These are phyloP conservation scores for Drosophila multiciliata DNA, from an alignment of 2,888 invertebrate genomes.

Conservation along the genomic window DNA sequence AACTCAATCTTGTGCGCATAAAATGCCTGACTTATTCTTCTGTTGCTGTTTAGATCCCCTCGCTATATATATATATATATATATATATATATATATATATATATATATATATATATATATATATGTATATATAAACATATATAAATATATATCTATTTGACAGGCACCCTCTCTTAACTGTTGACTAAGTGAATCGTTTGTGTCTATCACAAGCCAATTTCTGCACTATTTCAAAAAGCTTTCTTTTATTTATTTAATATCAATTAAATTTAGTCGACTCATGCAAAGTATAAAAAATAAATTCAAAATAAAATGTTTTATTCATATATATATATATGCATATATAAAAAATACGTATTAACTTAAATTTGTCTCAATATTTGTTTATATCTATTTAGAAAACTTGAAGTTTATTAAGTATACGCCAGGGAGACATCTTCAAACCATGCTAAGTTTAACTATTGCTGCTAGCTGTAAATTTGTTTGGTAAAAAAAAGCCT, in stretches of 20 bases:
- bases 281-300: neutral
- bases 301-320: neutral
- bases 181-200: constrained; percentile 22
- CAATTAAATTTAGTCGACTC: neutral
- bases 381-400: neutral
- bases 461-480: constrained; percentile 1
- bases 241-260: neutral
- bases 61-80: neutral
- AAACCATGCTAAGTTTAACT: neutral
- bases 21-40: constrained; percentile 45
- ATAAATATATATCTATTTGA: neutral
- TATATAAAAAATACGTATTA: neutral
- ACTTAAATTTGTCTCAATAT: neutral
- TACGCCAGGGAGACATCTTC: neutral
- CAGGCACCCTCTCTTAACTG: constrained; percentile 1
- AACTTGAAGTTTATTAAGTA: neutral
- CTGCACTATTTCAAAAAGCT: constrained; percentile 12
- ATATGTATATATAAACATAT: neutral
- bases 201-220: constrained; percentile 16
- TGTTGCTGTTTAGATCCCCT: constrained; percentile 23
- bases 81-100: neutral
- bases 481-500: neutral
- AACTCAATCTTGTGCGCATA: constrained; percentile 45
- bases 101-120: neutral
- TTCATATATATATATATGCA: neutral